Evolutionary conservation across 2,888 invertebrate species (phyloP).

Genomic region (Parnassius smintheus): DNA sequence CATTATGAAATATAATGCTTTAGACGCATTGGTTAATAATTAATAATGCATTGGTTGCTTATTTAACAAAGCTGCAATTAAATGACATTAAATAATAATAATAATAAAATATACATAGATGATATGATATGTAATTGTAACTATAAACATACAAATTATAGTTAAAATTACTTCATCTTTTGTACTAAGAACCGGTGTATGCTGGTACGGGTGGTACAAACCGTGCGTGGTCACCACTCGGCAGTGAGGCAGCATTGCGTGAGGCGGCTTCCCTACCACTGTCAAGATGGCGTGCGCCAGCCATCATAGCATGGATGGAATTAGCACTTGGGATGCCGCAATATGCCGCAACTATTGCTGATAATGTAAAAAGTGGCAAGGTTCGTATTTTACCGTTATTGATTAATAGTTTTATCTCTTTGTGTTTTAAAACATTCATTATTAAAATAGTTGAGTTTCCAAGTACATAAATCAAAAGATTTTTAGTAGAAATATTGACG

Average conservation of each 20-base stretch:
- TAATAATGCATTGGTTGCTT: no score
- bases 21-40: no score
- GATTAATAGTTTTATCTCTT: no score
- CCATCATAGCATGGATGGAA: conserved; percentile 96
- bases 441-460: conserved; percentile 6
- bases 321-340: conserved; percentile 97
- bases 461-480: conserved; percentile 18
- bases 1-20: no score
- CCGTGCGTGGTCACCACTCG: conserved; percentile 86
- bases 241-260: conserved; percentile 90
- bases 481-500: conserved; percentile 51
- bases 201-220: conserved; percentile 65
- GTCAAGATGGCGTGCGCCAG: conserved; percentile 95
- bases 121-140: no score
- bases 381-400: conserved; percentile 59
- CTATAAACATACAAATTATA: no score
- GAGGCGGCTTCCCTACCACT: conserved; percentile 93
- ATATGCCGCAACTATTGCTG: conserved; percentile 93
- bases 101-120: no score
- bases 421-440: not conserved
- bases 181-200: conserved; percentile 66
- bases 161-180: not conserved
- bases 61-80: no score
- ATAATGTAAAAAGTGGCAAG: conserved; percentile 97
- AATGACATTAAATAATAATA: no score